Percentiles rank a stretch among this genome's conserved stretches.
These are phyloP conservation scores for Mantis religiosa DNA, from an alignment of 2,888 invertebrate species.

Conservation along the genomic window DNA sequence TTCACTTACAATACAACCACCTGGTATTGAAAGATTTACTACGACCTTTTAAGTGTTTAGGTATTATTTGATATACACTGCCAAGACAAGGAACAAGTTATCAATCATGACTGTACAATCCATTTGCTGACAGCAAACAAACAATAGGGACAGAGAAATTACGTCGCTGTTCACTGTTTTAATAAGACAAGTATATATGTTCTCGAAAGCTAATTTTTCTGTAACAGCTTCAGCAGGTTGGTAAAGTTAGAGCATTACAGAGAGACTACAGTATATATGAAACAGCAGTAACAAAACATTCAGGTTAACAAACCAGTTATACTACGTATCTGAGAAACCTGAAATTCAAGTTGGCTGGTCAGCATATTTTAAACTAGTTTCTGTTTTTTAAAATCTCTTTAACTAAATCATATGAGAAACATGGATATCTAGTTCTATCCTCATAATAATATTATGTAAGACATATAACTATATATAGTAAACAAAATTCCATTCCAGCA, in stretches of 20 bases:
- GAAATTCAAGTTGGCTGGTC: neutral
- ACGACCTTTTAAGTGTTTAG: no score
- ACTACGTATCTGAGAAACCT: neutral
- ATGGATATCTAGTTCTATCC: neutral
- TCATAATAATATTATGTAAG: neutral
- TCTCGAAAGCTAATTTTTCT: neutral
- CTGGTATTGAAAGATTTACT: no score
- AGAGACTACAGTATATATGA: neutral
- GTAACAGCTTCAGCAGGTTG: neutral
- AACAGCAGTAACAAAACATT: neutral
- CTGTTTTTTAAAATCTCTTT: neutral
- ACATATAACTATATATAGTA: neutral
- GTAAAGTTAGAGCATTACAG: neutral
- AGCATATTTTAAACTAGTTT: constrained; percentile 8
- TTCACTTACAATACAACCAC: no score
- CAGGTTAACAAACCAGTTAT: constrained; percentile 14
- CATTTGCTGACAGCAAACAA: no score
- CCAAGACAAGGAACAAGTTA: no score
- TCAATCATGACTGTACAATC: no score
- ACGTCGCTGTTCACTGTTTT: no score
- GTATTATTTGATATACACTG: no score
- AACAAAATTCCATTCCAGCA: neutral
- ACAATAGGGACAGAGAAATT: no score
- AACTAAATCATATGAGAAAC: neutral
- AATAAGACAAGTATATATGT: no score